Evolutionary conservation across 1,140 invertebrate genomes (phyloP).

Genomic region (Pogonomyrmex barbatus): DNA sequence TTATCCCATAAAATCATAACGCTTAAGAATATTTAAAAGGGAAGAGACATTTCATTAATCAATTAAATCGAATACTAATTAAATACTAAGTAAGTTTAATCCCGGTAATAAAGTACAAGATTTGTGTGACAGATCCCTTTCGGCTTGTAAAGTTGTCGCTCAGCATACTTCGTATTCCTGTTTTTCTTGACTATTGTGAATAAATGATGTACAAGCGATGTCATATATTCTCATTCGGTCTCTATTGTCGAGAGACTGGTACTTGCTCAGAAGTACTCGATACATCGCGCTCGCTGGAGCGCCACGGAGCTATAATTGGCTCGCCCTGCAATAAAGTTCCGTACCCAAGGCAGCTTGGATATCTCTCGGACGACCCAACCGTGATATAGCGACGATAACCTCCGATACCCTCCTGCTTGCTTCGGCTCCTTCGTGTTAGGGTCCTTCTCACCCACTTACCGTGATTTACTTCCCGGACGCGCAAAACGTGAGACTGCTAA

Average conservation of each 20-base stretch:
- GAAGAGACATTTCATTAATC: not conserved
- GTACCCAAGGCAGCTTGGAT: conserved; percentile 74
- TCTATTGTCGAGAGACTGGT: conserved; percentile 63
- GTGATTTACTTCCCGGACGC: conserved; percentile 77
- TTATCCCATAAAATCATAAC: conserved; percentile 37
- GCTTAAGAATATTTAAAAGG: not conserved
- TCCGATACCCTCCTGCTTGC: conserved; percentile 70
- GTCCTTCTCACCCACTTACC: conserved; percentile 80
- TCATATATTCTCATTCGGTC: conserved; percentile 65
- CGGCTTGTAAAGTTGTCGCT: not conserved
- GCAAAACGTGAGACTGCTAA: conserved; percentile 73
- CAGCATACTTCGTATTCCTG: not conserved
- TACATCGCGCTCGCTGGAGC: conserved; percentile 73
- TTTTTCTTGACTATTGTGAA: conserved; percentile 16
- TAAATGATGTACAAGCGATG: conserved; percentile 56
- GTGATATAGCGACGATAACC: conserved; percentile 81
- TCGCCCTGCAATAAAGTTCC: conserved; percentile 79
- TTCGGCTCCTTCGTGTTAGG: conserved; percentile 59
- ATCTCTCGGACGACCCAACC: conserved; percentile 72
- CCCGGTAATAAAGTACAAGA: not conserved
- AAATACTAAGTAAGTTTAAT: not conserved
- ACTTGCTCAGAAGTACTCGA: conserved; percentile 75
- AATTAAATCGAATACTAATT: not conserved
- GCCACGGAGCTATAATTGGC: conserved; percentile 79
- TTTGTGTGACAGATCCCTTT: not conserved